Percentiles rank a stretch among this genome's conserved stretches.
phyloP scores from a whole-genome alignment of 92 coral and sea anemone genomes.

The Ricordea florida region DNA sequence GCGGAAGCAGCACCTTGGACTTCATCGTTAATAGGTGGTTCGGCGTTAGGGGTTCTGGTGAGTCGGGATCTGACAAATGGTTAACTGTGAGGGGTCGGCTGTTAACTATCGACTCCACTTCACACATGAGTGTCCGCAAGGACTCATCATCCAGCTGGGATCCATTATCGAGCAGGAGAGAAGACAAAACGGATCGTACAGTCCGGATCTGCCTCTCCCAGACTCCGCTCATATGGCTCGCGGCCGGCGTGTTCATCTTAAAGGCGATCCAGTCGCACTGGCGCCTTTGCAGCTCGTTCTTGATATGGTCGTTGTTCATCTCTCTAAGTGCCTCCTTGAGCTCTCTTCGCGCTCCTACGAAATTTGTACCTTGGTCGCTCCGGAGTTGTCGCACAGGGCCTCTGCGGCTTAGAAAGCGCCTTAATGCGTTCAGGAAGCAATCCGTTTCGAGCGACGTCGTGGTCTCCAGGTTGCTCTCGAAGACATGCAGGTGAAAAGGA shows the following conservation, averaged over 20 bases:
- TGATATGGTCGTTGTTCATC: background rate
- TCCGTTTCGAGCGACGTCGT: slow-evolving; percentile 57
- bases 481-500: slow-evolving; percentile 57
- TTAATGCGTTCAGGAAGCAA: slow-evolving; percentile 42
- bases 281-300: background rate
- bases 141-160: background rate
- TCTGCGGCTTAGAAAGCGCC: slow-evolving; percentile 47
- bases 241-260: background rate
- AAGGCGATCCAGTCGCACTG: slow-evolving; percentile 23
- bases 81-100: background rate
- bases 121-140: background rate
- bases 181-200: background rate
- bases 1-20: background rate
- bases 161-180: background rate
- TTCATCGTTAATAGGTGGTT: background rate
- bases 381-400: slow-evolving; percentile 40
- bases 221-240: background rate
- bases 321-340: slow-evolving; percentile 1
- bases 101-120: background rate
- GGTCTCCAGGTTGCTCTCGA: slow-evolving; percentile 49
- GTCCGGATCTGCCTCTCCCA: background rate
- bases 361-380: slow-evolving; percentile 31
- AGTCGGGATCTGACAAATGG: background rate
- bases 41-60: background rate
- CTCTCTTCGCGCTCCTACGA: slow-evolving; percentile 23